Evolutionary conservation across 2,888 invertebrate genomes (phyloP).

Genomic region (Macrosiphum euphorbiae): DNA sequence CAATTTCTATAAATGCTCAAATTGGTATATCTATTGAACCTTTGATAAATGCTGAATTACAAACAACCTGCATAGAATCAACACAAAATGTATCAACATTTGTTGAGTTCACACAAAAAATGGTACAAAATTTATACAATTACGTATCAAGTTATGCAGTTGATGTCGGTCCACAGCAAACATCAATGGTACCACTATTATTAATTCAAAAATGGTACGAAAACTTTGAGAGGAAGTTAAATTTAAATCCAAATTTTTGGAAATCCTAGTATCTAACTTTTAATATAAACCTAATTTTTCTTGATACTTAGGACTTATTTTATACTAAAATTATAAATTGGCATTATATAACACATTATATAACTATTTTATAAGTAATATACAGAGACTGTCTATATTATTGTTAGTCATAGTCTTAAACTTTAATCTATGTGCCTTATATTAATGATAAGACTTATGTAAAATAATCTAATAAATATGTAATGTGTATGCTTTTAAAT

Average conservation of each 20-base stretch:
- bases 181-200: conserved; percentile 88
- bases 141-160: conserved; percentile 91
- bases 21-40: conserved; percentile 86
- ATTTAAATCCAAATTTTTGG: conserved; percentile 96
- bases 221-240: conserved; percentile 89
- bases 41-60: conserved; percentile 72
- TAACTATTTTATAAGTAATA: conserved; percentile 2
- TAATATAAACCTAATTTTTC: background rate
- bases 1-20: conserved; percentile 79
- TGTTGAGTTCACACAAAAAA: conserved; percentile 81
- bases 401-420: background rate
- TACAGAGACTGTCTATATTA: background rate
- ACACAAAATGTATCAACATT: conserved; percentile 72
- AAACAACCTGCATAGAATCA: conserved; percentile 71
- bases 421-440: background rate
- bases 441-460: background rate
- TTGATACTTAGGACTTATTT: background rate
- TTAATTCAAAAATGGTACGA: conserved; percentile 94
- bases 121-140: conserved; percentile 93
- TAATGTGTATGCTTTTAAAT: background rate
- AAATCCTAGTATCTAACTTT: conserved; percentile 69
- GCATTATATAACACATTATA: background rate
- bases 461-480: background rate
- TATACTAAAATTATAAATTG: background rate
- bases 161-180: conserved; percentile 82